Evolutionary conservation across 2,888 invertebrate genomes (phyloP), one percentile per base, ranked within the genome.

Genomic region (Platynereis dumerilii): DNA sequence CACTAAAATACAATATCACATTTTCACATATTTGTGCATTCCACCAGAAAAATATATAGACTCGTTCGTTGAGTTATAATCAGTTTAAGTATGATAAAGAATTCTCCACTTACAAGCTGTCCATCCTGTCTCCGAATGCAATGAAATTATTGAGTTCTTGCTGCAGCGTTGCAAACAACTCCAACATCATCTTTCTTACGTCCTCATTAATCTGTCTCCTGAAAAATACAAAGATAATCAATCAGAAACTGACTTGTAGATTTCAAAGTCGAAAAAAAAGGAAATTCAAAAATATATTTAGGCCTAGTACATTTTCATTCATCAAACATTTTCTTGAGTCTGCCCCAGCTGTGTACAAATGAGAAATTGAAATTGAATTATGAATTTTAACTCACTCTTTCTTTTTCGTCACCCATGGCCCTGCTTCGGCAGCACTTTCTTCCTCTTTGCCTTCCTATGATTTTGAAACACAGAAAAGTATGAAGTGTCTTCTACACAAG

Each of bases 141-240:
- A 97, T 92, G 76, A 98, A 94, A 77, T 88, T 89, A 65, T 91
- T 89, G 66, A 98, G 86, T 83, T 96, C 95, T 0, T 88, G 87
- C 86, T 97, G 96, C 29, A 98, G 87, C 69, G 90, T 88, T 1
- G 92, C 91, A 87, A 98, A 97, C 79, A 98, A 88, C 72, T 91
- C 92, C 63, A 88, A 88, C 94, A 97, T 94, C 87, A 95, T 91
- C 72, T 73, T 71, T 64, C 82, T 81, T 29, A 48, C 22, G 34
- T 34, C 34, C 12, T 34, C 34, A 34, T 34, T 34, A 12, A 34
- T 34, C 34, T 34, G 34, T 34, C 34, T 34, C 34, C 34, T 34
- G 20, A 22, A 52, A 52, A 52, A 52, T 52, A 24, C 17, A 22
- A 52, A 52, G 17, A 10, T 22, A 7, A 52, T 52, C 52, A 52